Conservation (phyloP, 1,140 invertebrate species). For the Chlorops oryzae region DNA sequence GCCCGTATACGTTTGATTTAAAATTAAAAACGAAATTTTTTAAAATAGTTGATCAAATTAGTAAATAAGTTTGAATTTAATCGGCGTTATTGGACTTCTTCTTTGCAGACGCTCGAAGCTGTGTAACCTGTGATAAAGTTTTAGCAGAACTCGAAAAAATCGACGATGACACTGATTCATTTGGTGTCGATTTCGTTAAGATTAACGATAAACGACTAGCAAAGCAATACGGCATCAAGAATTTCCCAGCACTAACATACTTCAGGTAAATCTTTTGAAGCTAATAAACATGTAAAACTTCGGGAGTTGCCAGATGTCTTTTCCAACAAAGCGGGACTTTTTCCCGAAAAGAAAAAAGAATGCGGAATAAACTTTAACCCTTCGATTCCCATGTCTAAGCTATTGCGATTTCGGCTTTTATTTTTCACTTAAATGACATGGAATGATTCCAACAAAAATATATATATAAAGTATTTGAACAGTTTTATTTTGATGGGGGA, state of each 20-base stretch:
- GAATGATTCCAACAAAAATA: background rate
- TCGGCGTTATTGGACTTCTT: no score
- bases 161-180: slow-evolving; percentile 88
- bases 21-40: no score
- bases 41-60: no score
- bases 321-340: background rate
- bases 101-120: slow-evolving; percentile 76
- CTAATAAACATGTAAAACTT: background rate
- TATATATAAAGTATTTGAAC: no score
- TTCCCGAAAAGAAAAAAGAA: background rate
- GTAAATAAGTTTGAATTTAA: slow-evolving; percentile 3
- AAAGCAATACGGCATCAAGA: slow-evolving; percentile 90
- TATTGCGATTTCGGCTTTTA: no score
- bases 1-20: no score
- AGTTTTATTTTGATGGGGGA: no score
- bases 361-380: no score
- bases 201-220: slow-evolving; percentile 92
- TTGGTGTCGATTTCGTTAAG: slow-evolving; percentile 91
- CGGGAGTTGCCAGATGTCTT: background rate
- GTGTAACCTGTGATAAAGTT: slow-evolving; percentile 85
- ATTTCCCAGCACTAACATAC: slow-evolving; percentile 88
- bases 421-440: no score
- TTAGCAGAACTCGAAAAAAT: slow-evolving; percentile 87
- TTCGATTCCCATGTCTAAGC: no score
- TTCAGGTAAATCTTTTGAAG: slow-evolving; percentile 60